Base-by-base conservation (phyloP, 2,113 vertebrate species). In the Nipponia nippon region DNA sequence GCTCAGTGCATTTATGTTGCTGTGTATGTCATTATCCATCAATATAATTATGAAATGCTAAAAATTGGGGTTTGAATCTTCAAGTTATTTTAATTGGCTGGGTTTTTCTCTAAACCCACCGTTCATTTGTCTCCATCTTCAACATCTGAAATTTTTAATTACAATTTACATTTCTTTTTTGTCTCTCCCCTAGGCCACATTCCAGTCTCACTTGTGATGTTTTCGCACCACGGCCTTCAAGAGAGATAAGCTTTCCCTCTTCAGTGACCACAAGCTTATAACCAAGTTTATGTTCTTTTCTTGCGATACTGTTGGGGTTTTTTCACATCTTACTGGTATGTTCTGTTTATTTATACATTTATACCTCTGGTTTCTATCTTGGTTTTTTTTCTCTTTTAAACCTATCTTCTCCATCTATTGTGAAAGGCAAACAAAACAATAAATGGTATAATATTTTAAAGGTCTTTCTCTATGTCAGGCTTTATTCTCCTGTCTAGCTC, bases 1-100 rank as follows among this genome's bases (percentile, higher is more conserved):
- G 96, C 90, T 93, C 78, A 53, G 75, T 95, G 94, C 78, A 95
- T 95, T 97, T 91, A 38, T 90, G 88, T 88, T 94, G 76, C 87
- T 89, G 42, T 91, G 76, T 93, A 40, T 94, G 82, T 93, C 92
- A 94, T 97, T 95, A 96, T 96, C 87, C 91, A 93, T 95, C 96
- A 94, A 92, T 88, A 92, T 86, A 93, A 94, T 83, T 91, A 94
- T 53, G 63, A 96, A 97, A 96, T 69, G 80, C 78, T 92, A 88
- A 96, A 94, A 93, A 90, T 13, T 79, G 50, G 67, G 42, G 5
- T 34, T 95, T 91, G 79, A 92, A 93, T 96, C 63, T 96, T 91
- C 18, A 52, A 42, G 71, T 88, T 94, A 72, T 66, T 92, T 92
- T 95, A 97, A 96, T 94, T 86, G 73, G 50, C 42, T 94, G 85